Percentiles rank a stretch among this genome's conserved stretches.
Conservation (phyloP, 2,113 vertebrate species). For the Myotis yumanensis region DNA sequence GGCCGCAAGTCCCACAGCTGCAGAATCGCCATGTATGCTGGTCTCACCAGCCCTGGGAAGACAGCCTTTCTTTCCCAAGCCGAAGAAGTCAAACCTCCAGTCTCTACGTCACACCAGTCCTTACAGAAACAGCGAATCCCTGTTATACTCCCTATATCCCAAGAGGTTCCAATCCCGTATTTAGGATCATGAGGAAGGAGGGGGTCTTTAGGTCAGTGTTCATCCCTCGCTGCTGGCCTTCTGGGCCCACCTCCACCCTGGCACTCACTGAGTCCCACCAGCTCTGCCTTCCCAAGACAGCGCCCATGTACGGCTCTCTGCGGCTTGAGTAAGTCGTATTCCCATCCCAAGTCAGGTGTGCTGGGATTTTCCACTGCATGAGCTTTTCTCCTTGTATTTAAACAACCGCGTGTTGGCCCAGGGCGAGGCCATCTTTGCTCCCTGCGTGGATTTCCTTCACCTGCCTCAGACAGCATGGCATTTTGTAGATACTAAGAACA, state of each 20-base stretch:
- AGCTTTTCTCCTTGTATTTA: background rate
- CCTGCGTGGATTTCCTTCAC: background rate
- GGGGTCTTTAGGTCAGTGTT: background rate
- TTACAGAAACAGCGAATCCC: background rate
- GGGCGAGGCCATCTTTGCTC: background rate
- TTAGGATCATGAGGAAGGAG: background rate
- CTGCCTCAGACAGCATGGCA: background rate
- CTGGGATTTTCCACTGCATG: background rate
- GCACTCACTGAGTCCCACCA: background rate
- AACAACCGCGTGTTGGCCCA: background rate
- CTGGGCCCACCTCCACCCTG: background rate
- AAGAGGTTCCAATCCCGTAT: background rate
- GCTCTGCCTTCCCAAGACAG: background rate
- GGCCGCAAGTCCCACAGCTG: background rate
- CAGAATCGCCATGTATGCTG: no score
- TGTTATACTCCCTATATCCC: background rate
- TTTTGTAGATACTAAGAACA: background rate
- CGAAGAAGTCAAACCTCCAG: background rate
- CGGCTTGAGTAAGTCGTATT: background rate
- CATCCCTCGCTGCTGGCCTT: accelerated
- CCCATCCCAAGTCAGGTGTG: background rate
- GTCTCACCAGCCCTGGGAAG: background rate
- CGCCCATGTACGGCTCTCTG: background rate
- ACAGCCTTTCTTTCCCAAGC: background rate
- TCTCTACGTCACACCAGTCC: background rate